Evolutionary conservation across 1,140 invertebrate species (phyloP).

Genomic region (Drosophila pruinosa): DNA sequence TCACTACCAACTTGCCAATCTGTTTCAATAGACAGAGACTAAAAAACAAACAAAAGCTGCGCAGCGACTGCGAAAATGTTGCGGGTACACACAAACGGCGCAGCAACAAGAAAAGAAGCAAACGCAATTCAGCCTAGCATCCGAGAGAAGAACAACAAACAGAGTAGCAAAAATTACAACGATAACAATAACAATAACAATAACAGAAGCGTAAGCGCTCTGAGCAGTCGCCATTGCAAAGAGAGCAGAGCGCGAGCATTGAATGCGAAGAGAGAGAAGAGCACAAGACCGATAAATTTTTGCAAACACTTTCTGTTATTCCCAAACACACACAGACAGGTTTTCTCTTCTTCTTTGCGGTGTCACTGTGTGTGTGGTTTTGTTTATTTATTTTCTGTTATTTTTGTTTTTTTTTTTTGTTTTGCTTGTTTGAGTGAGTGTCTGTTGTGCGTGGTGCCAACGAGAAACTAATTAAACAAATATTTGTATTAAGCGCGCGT

Average conservation of each 20-base stretch:
- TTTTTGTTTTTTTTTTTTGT: constrained; percentile 13
- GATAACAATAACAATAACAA: constrained; percentile 53
- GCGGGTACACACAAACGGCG: not conserved
- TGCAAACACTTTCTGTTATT: constrained; percentile 21
- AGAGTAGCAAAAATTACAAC: constrained; percentile 51
- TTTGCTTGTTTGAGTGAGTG: constrained; percentile 16
- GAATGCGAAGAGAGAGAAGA: constrained; percentile 5
- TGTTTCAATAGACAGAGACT: constrained; percentile 1
- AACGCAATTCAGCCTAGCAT: not conserved
- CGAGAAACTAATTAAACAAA: constrained; percentile 54
- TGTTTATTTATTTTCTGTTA: not conserved
- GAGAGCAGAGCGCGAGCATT: not conserved
- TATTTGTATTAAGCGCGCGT: constrained; percentile 68
- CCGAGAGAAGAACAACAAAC: constrained; percentile 18
- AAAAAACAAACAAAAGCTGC: not conserved
- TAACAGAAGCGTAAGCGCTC: constrained; percentile 25
- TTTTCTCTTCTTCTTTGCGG: not conserved
- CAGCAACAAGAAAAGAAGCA: constrained; percentile 27
- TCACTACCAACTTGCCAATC: constrained; percentile 45
- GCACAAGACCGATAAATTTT: constrained; percentile 1
- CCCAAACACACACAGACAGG: not conserved
- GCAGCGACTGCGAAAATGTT: constrained; percentile 43
- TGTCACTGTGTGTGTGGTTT: not conserved
- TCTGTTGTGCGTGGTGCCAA: constrained; percentile 21
- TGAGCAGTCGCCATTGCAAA: constrained; percentile 7